Percentiles rank a stretch among this genome's conserved stretches.
Evolutionary conservation across 2,113 vertebrate genomes (phyloP).

Genomic region (Marmota flaviventris): DNA sequence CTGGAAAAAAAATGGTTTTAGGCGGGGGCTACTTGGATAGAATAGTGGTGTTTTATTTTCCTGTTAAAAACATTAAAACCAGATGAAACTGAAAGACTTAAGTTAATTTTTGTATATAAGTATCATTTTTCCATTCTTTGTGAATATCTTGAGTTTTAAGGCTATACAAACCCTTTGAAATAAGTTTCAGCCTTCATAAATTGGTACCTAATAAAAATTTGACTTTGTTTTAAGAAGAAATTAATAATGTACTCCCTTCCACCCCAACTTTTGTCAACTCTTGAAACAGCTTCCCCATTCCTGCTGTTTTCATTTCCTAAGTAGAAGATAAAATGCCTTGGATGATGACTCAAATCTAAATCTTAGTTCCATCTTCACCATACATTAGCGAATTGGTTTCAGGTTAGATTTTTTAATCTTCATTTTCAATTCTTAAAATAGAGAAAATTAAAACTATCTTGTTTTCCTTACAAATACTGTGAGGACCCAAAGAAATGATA

Average conservation of each 20-base stretch:
- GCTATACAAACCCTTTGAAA: background rate
- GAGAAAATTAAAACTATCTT: background rate
- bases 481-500: slow-evolving; percentile 8
- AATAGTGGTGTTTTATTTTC: slow-evolving; percentile 40
- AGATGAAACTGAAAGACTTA: slow-evolving; percentile 3
- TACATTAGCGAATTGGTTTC: slow-evolving; percentile 6
- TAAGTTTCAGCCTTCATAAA: slow-evolving; percentile 46
- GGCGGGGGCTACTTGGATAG: background rate
- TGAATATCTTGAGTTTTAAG: slow-evolving; percentile 43
- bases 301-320: background rate
- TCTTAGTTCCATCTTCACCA: background rate
- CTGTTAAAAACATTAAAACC: slow-evolving; percentile 27
- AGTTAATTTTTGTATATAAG: slow-evolving; percentile 17
- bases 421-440: slow-evolving; percentile 44
- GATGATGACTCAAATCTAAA: background rate
- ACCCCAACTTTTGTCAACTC: background rate
- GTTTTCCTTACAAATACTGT: background rate
- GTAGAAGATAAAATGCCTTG: slow-evolving; percentile 30
- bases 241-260: background rate
- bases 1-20: background rate
- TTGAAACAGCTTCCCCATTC: slow-evolving; percentile 38
- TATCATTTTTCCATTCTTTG: slow-evolving; percentile 12
- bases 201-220: slow-evolving; percentile 38
- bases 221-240: slow-evolving; percentile 26
- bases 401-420: background rate